phyloP scores from a whole-genome alignment of 2,797 vertebrate species.

The Remorina albescens region DNA sequence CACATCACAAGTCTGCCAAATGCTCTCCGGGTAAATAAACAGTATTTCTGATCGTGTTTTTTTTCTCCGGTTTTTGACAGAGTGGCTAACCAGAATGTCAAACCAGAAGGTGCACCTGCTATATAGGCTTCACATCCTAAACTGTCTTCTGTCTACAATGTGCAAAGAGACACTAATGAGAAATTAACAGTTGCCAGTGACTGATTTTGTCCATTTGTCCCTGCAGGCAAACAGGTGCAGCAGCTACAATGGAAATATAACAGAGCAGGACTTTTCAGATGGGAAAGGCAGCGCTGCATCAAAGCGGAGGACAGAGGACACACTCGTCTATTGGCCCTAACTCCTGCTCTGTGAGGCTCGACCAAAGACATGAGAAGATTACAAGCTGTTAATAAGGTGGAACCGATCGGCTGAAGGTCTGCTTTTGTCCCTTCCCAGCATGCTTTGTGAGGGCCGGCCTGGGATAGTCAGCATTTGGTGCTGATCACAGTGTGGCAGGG shows the following conservation, averaged over 20 bases:
- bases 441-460: constrained; percentile 90
- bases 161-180: constrained; percentile 81
- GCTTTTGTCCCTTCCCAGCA: constrained; percentile 87
- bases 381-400: constrained; percentile 99
- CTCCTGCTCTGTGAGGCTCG: constrained; percentile 75
- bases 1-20: background rate
- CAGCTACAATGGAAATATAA: constrained; percentile 71
- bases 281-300: constrained; percentile 68
- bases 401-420: constrained; percentile 92
- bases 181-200: constrained; percentile 88
- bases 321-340: constrained; percentile 67
- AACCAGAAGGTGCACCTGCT: constrained; percentile 61
- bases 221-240: constrained; percentile 84
- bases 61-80: constrained; percentile 7
- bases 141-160: constrained; percentile 58
- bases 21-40: background rate
- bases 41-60: background rate
- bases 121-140: constrained; percentile 21
- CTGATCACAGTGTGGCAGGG: constrained; percentile 79
- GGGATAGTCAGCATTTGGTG: constrained; percentile 91
- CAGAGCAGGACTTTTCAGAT: constrained; percentile 70
- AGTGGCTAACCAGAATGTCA: constrained; percentile 1
- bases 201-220: constrained; percentile 74
- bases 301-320: constrained; percentile 69
- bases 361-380: constrained; percentile 96